Base-by-base conservation (phyloP, 2,113 vertebrate genomes). In the Lonchura striata region DNA sequence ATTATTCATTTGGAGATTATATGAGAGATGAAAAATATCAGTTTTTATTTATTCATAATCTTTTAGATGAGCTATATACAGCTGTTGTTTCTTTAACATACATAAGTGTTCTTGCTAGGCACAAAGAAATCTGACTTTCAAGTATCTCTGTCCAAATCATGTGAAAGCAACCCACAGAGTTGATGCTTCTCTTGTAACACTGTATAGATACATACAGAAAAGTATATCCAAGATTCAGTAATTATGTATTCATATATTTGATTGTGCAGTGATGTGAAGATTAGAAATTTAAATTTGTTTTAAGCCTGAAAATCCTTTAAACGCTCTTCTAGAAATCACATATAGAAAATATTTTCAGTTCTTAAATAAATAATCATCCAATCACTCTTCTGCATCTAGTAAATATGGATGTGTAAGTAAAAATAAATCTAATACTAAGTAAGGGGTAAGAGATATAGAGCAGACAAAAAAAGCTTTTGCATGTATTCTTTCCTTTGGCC, bases 291-390 rank as follows among this genome's bases (percentile, higher is more conserved):
- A 22, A 20, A 56, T 63, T 69, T 71, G 53, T 77, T 82, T 52
- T 86, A 87, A 76, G 31, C 35, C 59, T 88, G 69, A 85, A 90
- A 82, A 85, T 88, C 88, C 66, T 85, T 77, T 46, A 69, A 93
- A 64, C 0, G 5, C 50, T 72, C 21, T 71, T 46, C 11, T 60
- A 60, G 37, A 90, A 9, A 50, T 70, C 30, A 35, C 5, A n/a
- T n/a, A 56, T 39, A 16, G 50, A 56, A 92, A 86, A 28, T 24
- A 88, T n/a, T 77, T 88, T 79, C 31, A 46, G 17, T 87, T 77
- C 46, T 41, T 74, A 78, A 69, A 57, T 31, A 92, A 72, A 60
- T 35, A 79, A 63, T 35, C 6, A 5, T 75, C 70, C 17, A 13
- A 39, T 65, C 39, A 57, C 20, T 87, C 61, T 85, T 66, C 28